phyloP scores from a whole-genome alignment of 2,797 vertebrate genomes.

The Phrynocephalus vlangalii region DNA sequence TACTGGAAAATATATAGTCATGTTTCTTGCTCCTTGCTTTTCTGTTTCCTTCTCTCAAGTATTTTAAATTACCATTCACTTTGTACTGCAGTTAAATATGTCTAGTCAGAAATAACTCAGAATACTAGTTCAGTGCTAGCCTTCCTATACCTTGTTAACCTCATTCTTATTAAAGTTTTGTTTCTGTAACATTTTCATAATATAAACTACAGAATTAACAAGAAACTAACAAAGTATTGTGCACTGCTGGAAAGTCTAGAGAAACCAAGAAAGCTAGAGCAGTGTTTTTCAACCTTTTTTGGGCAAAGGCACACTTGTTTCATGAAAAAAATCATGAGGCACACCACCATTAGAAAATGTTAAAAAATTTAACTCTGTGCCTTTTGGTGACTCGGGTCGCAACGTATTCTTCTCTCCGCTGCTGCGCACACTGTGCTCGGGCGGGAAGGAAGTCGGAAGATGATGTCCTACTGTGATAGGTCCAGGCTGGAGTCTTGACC shows the following conservation, averaged over 20 bases:
- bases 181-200: background rate
- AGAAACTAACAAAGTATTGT: background rate
- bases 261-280: background rate
- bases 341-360: too few species aligned
- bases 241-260: background rate
- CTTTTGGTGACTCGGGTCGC: too few species aligned
- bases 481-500: too few species aligned
- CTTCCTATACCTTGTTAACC: background rate
- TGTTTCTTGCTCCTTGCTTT: background rate
- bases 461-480: too few species aligned
- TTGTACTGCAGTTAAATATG: background rate
- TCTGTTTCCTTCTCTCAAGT: background rate
- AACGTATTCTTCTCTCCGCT: too few species aligned
- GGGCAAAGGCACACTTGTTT: too few species aligned
- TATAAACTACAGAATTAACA: background rate
- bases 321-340: too few species aligned
- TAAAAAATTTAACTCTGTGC: too few species aligned
- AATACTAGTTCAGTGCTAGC: background rate
- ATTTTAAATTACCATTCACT: background rate
- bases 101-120: background rate
- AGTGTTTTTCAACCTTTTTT: too few species aligned
- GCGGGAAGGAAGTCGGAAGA: too few species aligned
- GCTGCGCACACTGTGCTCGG: too few species aligned
- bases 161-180: background rate
- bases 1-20: background rate